Base-by-base conservation (phyloP, 2,888 invertebrate species). In the Caenorhabditis sinica region DNA sequence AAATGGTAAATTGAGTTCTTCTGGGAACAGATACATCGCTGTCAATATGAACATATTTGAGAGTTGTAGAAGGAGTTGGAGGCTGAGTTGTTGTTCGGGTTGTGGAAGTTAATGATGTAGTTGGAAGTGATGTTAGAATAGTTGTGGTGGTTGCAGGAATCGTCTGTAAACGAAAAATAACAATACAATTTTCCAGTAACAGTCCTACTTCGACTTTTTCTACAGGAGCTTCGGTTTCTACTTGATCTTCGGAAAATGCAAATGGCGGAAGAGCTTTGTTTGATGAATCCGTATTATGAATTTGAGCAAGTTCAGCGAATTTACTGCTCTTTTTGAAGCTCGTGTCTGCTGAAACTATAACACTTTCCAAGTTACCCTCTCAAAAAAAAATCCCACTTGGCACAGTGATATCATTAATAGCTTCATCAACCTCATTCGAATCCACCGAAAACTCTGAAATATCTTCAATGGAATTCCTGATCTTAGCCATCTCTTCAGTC, bases 161-260 rank as follows among this genome's bases (percentile, higher is more conserved):
- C 6, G 25, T 25, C 58, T 66, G 74, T 23, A 63, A 73, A 9
- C n/a, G 36, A 33, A 20, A 5, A 15, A 28, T 25, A 28, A 8
- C 4, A 28, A n/a, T n/a, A 40, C 40, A 2, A 40, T 40, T 40
- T 40, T 40, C 11, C 40, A 40, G 11, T 40, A 2, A 40, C 9
- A 40, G 13, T 40, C 40, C 9, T 6, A 69, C 76, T 36, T 69
- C 68, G 6, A 45, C 49, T 51, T n/a, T 69, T 45, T 76, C 76
- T 13, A 69, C 28, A 20, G 17, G 17, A 9, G 65, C 15, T 20
- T 33, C 60, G 20, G 33, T 13, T 23, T 36, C 71, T 23, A 58
- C 56, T 45, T 61, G 63, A 36, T 82, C 82, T 71, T 75, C 75
- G 11, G 82, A 82, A 36, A 82, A 82, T 13, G 82, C 82, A 43